Base-by-base conservation (phyloP, 2,797 vertebrate species). In the Fistularia tabacaria region DNA sequence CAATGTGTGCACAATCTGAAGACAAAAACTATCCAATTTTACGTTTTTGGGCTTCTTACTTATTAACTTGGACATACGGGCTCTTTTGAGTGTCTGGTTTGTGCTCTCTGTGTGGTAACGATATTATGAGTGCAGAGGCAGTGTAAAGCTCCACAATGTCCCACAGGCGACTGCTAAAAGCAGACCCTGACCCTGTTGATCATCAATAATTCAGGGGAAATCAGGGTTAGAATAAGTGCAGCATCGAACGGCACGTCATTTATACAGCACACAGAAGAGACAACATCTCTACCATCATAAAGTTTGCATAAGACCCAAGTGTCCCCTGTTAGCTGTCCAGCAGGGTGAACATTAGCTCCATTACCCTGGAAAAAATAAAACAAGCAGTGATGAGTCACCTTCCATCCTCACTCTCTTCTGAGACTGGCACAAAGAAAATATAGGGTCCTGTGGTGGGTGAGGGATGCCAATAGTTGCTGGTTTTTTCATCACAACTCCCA, bases 191-290 rank as follows among this genome's bases (percentile, higher is more conserved):
- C 84, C 90, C 88, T 91, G 89, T 92, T 85, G 74, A 81, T 91
- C 89, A 92, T 95, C 77, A 93, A 97, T 95, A 93, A 95, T 95
- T 93, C 90, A 96, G 81, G 54, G 85, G 84, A 91, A 94, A 91
- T 83, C 90, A 88, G 91, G 93, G 93, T 96, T 92, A 92, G 88
- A 90, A 88, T 85, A 87, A 95, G 94, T 94, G 90, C 93, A 92
- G 3, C 69, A 79, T 81, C 84, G 75, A 88, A 83, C 39, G 64
- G 84, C 89, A 53, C 79, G 87, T 91, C 80, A 89, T 92, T 94
- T 90, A 90, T 85, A 80, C 75, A 78, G 69, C 7, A 8, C 37
- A 63, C 55, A 10, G 54, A 80, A 79, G 81, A 70, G 82, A 56
- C 86, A 73, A 82, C 83, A 84, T 80, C 89, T 90, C 85, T 66